Evolutionary conservation across 2,797 vertebrate genomes (phyloP).

Genomic region (Leptoclinus maculatus): DNA sequence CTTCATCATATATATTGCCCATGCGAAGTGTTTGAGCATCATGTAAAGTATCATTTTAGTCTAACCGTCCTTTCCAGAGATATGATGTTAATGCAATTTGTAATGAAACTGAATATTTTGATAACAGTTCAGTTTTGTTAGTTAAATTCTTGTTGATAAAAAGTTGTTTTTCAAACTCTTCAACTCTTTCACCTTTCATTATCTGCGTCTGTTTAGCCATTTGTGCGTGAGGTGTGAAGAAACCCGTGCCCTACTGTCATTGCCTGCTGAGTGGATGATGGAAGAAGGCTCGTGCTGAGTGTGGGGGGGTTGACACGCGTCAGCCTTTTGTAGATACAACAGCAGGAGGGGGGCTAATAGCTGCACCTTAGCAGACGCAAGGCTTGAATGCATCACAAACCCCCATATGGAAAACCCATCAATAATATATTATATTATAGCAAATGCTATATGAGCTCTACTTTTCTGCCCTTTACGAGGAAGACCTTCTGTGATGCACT

Average conservation of each 20-base stretch:
- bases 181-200: slow-evolving; percentile 19
- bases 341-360: slow-evolving; percentile 5
- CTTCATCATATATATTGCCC: no score
- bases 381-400: slow-evolving; percentile 4
- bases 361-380: slow-evolving; percentile 45
- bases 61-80: rapidly evolving
- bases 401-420: not conserved
- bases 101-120: not conserved
- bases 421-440: no score
- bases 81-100: not conserved
- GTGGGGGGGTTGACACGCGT: slow-evolving; percentile 56
- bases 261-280: slow-evolving; percentile 24
- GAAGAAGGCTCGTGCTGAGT: slow-evolving; percentile 39
- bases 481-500: rapidly evolving
- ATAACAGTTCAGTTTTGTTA: not conserved
- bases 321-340: slow-evolving; percentile 27
- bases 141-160: not conserved
- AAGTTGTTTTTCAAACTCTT: slow-evolving; percentile 16
- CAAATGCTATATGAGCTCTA: not conserved
- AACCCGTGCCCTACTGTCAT: slow-evolving; percentile 70
- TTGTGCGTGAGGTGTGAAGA: slow-evolving; percentile 75
- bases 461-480: not conserved
- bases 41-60: not conserved
- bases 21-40: no score
- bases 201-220: slow-evolving; percentile 55